Base-by-base conservation (phyloP, 1,140 invertebrate species). In the Acyrthosiphon pisum region DNA sequence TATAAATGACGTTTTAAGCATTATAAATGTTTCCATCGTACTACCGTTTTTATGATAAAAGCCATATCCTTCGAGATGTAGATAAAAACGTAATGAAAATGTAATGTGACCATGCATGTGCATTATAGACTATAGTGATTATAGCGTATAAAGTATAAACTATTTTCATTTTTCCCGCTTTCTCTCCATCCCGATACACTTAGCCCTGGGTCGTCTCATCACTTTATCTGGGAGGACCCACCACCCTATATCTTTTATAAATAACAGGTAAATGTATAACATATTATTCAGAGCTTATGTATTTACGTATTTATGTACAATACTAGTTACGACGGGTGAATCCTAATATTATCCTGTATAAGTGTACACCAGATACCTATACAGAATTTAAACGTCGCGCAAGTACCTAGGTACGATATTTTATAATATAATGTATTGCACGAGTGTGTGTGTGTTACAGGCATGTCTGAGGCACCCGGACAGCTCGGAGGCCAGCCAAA, bases 381-480 rank as follows among this genome's bases (percentile, higher is more conserved):
- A 18, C 30, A n/a, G n/a, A n/a, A 35, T 20, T 4, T 76, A 4
- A 4, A 76, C 14, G 30, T 76, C 60, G 14, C 14, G 14, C n/a
- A 30, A 76, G 41, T 41, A 2, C 41, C 1, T 76, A n/a, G n/a
- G n/a, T n/a, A 76, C 81, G 81, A 83, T 83, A 83, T 83, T 83
- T 83, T 41, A 83, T 37, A 41, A 83, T 53, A 53, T 53, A 53
- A 46, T 53, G 6, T 83, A 41, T 37, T 37, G 23, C 20, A 37
- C 81, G 35, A 83, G 20, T 35, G 60, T 76, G 14, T 8, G 50
- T 22, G 89, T 60, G 56, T 92, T 48, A 35, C 48, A 97, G 96
- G 97, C 98, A 22, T 99, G 98, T 95, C 95, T 99, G 88, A 96
- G 99, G 94, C 99, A 99, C 96, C 99, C 99, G 1, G 98, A 99